phyloP scores from a whole-genome alignment of 2,113 vertebrate species.

The Montifringilla adamsi region DNA sequence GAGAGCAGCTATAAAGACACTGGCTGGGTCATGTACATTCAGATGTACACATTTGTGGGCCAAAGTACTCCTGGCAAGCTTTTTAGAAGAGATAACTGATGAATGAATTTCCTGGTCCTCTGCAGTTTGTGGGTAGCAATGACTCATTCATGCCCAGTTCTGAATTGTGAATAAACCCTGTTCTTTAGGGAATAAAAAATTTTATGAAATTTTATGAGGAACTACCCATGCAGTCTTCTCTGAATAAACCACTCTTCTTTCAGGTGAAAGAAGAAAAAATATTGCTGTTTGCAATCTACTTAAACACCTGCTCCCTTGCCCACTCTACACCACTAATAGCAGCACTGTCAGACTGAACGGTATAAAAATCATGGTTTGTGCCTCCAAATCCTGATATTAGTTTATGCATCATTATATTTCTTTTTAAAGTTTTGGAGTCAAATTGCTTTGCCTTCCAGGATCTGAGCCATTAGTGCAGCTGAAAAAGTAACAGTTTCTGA shows the following conservation, averaged over 20 bases:
- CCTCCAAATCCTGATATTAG: not conserved
- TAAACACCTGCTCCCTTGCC: not conserved
- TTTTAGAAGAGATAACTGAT: not conserved
- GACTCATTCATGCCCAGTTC: not conserved
- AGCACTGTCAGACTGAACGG: not conserved
- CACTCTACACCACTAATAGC: not conserved
- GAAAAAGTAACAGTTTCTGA: slow-evolving; percentile 22
- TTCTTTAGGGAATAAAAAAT: not conserved
- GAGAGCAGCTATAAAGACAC: not conserved
- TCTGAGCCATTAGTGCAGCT: not conserved
- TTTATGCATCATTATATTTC: not conserved
- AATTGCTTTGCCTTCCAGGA: not conserved
- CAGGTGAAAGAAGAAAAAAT: not conserved
- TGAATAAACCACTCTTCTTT: not conserved
- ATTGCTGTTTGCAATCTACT: not conserved
- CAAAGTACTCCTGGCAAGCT: not conserved
- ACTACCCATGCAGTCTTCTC: not conserved
- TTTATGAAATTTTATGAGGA: not conserved
- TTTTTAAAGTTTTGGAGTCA: slow-evolving; percentile 13
- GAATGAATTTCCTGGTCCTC: not conserved
- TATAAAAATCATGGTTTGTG: not conserved
- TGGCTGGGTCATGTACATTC: not conserved
- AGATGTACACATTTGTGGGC: not conserved
- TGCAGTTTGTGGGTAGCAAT: not conserved
- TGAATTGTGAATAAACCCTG: not conserved